Evolutionary conservation across 2,888 invertebrate genomes (phyloP).

Genomic region (Carabus problematicus): DNA sequence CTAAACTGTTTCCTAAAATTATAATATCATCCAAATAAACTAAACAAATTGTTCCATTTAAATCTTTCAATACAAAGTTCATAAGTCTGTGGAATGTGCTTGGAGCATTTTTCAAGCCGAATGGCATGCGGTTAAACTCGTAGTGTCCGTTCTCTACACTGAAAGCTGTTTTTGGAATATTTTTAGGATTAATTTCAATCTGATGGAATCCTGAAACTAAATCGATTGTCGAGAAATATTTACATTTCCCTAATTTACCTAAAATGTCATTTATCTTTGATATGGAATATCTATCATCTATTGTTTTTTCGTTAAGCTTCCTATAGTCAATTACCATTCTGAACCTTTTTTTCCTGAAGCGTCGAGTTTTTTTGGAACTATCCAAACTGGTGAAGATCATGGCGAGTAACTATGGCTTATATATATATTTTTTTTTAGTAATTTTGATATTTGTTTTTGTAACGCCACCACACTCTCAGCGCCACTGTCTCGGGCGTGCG

Average conservation of each 20-base stretch:
- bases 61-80: conserved; percentile 27
- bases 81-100: conserved; percentile 47
- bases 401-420: too few species aligned
- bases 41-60: too few species aligned
- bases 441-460: too few species aligned
- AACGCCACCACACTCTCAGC: too few species aligned
- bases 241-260: conserved; percentile 40
- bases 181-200: conserved; percentile 44
- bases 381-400: too few species aligned
- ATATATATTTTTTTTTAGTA: too few species aligned
- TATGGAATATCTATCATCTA: conserved; percentile 48
- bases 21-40: too few species aligned
- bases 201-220: conserved; percentile 48
- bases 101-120: conserved; percentile 47
- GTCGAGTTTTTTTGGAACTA: too few species aligned
- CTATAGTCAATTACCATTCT: too few species aligned
- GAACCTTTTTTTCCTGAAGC: too few species aligned
- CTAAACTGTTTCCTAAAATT: too few species aligned
- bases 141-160: conserved; percentile 44
- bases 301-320: conserved; percentile 49
- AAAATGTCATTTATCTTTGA: conserved; percentile 43
- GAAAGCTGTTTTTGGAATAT: conserved; percentile 48
- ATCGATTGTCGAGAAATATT: conserved; percentile 46
- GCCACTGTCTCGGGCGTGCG: too few species aligned
- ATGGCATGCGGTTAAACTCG: conserved; percentile 46